phyloP scores from a whole-genome alignment of 1,140 invertebrate species.

The Protaetia brevitarsis region DNA sequence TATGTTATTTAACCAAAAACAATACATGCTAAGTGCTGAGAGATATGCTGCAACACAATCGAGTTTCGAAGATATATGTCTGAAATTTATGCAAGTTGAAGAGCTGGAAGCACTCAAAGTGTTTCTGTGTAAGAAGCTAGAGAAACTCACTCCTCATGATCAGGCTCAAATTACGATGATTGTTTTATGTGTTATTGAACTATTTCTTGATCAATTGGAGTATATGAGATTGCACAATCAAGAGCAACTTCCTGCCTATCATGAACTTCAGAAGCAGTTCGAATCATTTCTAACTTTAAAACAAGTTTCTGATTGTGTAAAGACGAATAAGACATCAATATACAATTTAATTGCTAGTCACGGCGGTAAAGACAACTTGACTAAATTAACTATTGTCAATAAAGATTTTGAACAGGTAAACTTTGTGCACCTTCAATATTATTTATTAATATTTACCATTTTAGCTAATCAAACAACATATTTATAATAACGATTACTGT shows the following conservation, averaged over 20 bases:
- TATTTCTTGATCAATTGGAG: slow-evolving; percentile 85
- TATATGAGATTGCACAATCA: slow-evolving; percentile 60
- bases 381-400: slow-evolving; percentile 81
- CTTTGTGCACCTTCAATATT: background rate
- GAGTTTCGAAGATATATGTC: slow-evolving; percentile 91
- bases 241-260: slow-evolving; percentile 57
- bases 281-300: slow-evolving; percentile 65
- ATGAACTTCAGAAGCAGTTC: slow-evolving; percentile 76
- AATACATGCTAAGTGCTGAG: slow-evolving; percentile 81
- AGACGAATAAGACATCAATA: slow-evolving; percentile 74
- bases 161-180: slow-evolving; percentile 87
- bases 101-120: slow-evolving; percentile 83
- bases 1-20: slow-evolving; percentile 73
- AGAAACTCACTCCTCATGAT: slow-evolving; percentile 58
- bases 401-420: slow-evolving; percentile 81
- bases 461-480: slow-evolving; percentile 75
- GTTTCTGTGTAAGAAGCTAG: slow-evolving; percentile 70
- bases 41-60: slow-evolving; percentile 84
- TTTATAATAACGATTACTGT: slow-evolving; percentile 72
- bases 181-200: slow-evolving; percentile 89
- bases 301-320: slow-evolving; percentile 69
- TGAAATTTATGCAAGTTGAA: slow-evolving; percentile 85
- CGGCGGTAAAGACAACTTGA: slow-evolving; percentile 85
- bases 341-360: slow-evolving; percentile 90
- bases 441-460: background rate